These are phyloP conservation scores for Elephantulus edwardii DNA, from an alignment of 2,113 vertebrate genomes.

Conservation along the genomic window DNA sequence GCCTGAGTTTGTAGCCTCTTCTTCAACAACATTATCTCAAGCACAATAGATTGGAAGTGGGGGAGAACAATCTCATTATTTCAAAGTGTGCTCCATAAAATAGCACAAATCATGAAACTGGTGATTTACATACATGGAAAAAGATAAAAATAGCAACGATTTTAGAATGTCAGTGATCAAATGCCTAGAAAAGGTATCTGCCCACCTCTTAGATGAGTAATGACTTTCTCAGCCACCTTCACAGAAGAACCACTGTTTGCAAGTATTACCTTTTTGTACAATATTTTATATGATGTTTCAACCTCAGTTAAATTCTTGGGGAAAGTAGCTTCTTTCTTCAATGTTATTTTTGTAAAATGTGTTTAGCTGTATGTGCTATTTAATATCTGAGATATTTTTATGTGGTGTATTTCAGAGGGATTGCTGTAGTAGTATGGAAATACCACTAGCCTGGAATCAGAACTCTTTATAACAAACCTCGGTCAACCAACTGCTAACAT, in stretches of 20 bases:
- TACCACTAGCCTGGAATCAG: background rate
- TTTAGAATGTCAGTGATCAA: slow-evolving; percentile 79
- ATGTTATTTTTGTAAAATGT: background rate
- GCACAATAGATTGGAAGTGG: slow-evolving; percentile 54
- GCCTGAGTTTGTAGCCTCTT: slow-evolving; percentile 64
- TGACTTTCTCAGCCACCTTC: slow-evolving; percentile 63
- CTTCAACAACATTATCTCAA: slow-evolving; percentile 69
- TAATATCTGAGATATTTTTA: background rate
- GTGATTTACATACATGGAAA: slow-evolving; percentile 77
- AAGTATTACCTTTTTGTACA: background rate
- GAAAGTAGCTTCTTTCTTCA: background rate
- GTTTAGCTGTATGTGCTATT: background rate
- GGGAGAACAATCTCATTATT: slow-evolving; percentile 67
- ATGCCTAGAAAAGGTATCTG: slow-evolving; percentile 77
- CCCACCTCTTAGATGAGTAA: slow-evolving; percentile 70
- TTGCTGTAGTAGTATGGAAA: background rate
- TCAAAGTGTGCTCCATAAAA: slow-evolving; percentile 79
- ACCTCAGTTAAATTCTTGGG: slow-evolving; percentile 52
- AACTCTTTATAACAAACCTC: slow-evolving; percentile 23
- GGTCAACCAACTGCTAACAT: background rate
- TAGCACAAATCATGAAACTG: slow-evolving; percentile 73
- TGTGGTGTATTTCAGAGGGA: background rate
- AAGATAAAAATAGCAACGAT: slow-evolving; percentile 73
- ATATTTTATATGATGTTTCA: background rate
- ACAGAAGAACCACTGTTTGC: slow-evolving; percentile 23